Conservation (phyloP, 2,113 vertebrate genomes). For the Eublepharis macularius region DNA sequence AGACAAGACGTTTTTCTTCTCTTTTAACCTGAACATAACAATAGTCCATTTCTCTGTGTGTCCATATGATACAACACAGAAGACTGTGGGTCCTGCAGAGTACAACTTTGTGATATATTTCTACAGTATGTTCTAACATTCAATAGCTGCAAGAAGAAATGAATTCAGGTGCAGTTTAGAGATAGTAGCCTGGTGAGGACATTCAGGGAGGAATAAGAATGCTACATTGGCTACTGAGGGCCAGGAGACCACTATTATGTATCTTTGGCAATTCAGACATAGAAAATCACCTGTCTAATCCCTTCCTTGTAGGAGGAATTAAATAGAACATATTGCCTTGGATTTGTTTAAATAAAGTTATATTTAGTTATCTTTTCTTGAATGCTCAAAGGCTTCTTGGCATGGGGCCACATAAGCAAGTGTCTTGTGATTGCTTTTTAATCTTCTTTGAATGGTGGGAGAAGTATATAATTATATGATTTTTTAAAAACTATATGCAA, state of each 20-base stretch:
- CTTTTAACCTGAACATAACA: not conserved
- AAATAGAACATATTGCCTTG: not conserved
- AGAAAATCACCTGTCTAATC: not conserved
- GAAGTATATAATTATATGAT: not conserved
- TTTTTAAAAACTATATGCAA: no score
- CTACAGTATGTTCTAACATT: not conserved
- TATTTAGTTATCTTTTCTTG: slow-evolving; percentile 4
- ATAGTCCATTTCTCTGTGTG: not conserved
- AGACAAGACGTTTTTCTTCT: not conserved
- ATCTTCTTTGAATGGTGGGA: not conserved
- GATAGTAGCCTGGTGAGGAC: not conserved
- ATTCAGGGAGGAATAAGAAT: not conserved
- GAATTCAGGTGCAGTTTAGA: not conserved
- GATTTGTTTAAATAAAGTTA: not conserved
- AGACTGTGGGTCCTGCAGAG: not conserved
- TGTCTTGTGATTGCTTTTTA: slow-evolving; percentile 16
- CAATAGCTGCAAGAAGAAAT: not conserved
- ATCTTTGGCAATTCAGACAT: not conserved
- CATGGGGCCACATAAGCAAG: not conserved
- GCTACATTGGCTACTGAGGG: not conserved
- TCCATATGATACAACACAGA: not conserved
- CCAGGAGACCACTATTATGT: not conserved
- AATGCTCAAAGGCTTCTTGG: not conserved
- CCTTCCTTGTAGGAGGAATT: slow-evolving; percentile 6
- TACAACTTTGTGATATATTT: not conserved